phyloP scores from a whole-genome alignment of 2,797 vertebrate genomes.

The Hypotaenidia philippensis region DNA sequence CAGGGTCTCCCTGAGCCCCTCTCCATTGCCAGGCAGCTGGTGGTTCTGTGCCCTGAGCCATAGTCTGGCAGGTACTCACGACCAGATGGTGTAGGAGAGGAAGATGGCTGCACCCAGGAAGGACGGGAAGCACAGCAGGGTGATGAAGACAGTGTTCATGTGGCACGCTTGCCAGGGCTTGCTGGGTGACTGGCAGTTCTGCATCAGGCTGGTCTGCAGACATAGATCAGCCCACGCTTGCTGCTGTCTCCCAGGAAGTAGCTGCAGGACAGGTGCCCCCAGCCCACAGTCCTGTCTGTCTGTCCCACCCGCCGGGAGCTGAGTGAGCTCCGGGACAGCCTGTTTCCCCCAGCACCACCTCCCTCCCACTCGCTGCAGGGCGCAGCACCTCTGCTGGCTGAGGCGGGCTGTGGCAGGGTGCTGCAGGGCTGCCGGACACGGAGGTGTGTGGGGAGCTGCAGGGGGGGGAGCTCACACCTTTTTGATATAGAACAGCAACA shows the following conservation, averaged over 20 bases:
- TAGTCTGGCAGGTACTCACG: conserved; percentile 80
- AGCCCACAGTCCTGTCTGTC: not conserved
- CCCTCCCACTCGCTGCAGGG: accelerated
- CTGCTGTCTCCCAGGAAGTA: accelerated
- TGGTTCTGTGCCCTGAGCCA: accelerated
- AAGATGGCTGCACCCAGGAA: conserved; percentile 89
- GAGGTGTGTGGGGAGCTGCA: accelerated
- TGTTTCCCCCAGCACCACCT: not conserved
- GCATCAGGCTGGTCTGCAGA: conserved; percentile 90
- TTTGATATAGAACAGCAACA: conserved; percentile 93
- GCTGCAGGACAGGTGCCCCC: not conserved
- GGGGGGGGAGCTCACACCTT: conserved; percentile 81
- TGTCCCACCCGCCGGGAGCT: accelerated
- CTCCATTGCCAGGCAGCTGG: accelerated
- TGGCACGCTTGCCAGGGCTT: conserved; percentile 90
- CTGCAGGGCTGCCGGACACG: accelerated
- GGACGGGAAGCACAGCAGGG: conserved; percentile 92
- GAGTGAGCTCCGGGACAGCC: accelerated
- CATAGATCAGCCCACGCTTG: accelerated
- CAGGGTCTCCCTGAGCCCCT: accelerated
- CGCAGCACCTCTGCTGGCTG: not conserved
- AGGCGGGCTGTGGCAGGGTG: accelerated
- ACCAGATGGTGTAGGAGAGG: conserved; percentile 92
- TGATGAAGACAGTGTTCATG: conserved; percentile 93
- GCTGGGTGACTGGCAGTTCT: conserved; percentile 92